phyloP scores from a whole-genome alignment of 1,140 invertebrate species.

The Drosophila ficusphila region DNA sequence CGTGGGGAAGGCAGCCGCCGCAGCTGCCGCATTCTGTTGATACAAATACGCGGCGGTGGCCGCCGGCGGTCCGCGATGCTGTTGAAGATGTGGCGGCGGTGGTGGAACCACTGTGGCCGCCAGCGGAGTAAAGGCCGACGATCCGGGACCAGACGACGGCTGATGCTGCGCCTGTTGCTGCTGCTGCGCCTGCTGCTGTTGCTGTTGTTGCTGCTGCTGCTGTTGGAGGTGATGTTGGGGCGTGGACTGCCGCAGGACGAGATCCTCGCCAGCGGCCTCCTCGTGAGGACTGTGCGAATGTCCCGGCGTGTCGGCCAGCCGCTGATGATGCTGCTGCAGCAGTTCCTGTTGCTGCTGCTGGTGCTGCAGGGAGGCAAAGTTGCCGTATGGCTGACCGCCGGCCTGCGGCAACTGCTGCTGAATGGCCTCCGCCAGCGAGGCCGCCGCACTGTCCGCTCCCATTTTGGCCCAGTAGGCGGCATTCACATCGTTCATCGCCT shows the following conservation, averaged over 20 bases:
- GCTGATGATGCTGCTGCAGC: slow-evolving; percentile 69
- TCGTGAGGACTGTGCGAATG: slow-evolving; percentile 83
- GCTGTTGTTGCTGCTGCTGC: slow-evolving; percentile 84
- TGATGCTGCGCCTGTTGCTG: slow-evolving; percentile 85
- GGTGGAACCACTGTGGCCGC: slow-evolving; percentile 88
- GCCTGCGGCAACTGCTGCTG: slow-evolving; percentile 91
- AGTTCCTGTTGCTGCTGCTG: slow-evolving; percentile 71
- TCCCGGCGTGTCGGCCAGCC: slow-evolving; percentile 68
- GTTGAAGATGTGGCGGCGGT: slow-evolving; percentile 88
- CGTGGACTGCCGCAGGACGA: slow-evolving; percentile 70
- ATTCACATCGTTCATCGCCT: slow-evolving; percentile 85
- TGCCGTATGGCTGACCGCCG: slow-evolving; percentile 87
- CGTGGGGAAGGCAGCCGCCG: slow-evolving; percentile 90
- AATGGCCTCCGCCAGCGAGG: slow-evolving; percentile 78
- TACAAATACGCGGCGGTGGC: slow-evolving; percentile 74
- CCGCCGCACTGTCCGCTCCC: slow-evolving; percentile 88
- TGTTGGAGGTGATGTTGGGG: slow-evolving; percentile 71
- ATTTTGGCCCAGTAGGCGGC: slow-evolving; percentile 88
- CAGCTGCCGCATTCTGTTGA: slow-evolving; percentile 86
- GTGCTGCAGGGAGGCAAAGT: slow-evolving; percentile 87
- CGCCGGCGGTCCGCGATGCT: slow-evolving; percentile 86
- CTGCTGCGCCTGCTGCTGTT: slow-evolving; percentile 41
- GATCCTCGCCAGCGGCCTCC: slow-evolving; percentile 85
- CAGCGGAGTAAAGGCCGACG: slow-evolving; percentile 93
- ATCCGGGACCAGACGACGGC: slow-evolving; percentile 81